Percentiles rank a stretch among this genome's conserved stretches.
phyloP scores from a whole-genome alignment of 2,888 invertebrate genomes.

The Cantharis flavilabris region DNA sequence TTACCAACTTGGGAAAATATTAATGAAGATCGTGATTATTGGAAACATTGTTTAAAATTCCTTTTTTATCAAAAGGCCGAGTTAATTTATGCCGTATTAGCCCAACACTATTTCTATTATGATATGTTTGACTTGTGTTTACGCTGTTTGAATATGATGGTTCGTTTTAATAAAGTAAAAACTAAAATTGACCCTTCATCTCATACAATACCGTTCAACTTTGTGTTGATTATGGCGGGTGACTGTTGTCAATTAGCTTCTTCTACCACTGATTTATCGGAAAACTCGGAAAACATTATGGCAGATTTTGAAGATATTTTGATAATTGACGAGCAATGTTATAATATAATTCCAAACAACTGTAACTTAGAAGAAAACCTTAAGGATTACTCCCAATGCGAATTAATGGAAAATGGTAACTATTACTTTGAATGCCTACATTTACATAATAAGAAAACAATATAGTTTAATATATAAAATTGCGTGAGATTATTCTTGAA shows the following conservation, averaged over 20 bases:
- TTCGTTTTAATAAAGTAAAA: slow-evolving; percentile 72
- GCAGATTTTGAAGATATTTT: slow-evolving; percentile 64
- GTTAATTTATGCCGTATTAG: slow-evolving; percentile 77
- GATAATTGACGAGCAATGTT: slow-evolving; percentile 59
- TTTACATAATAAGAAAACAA: background rate
- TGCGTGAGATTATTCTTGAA: no score
- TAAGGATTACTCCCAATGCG: fast-evolving
- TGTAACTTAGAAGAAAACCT: no score
- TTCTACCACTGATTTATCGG: no score
- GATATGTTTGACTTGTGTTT: slow-evolving; percentile 70
- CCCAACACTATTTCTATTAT: slow-evolving; percentile 71
- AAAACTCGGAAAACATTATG: slow-evolving; percentile 47
- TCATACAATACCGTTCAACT: slow-evolving; percentile 69
- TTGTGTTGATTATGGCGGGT: slow-evolving; percentile 77
- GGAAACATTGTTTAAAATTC: slow-evolving; percentile 80
- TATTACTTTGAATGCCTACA: background rate
- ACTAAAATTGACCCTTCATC: slow-evolving; percentile 63
- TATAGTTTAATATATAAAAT: no score
- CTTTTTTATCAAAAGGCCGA: slow-evolving; percentile 84
- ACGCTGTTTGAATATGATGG: slow-evolving; percentile 67
- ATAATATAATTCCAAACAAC: slow-evolving; percentile 55
- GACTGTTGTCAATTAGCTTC: slow-evolving; percentile 79
- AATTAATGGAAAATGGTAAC: background rate
- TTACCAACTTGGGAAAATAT: slow-evolving; percentile 69
- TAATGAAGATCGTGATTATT: slow-evolving; percentile 69